These are phyloP conservation scores for Eulemur macaco DNA, from an alignment of 2,113 vertebrate species.

Conservation along the genomic window DNA sequence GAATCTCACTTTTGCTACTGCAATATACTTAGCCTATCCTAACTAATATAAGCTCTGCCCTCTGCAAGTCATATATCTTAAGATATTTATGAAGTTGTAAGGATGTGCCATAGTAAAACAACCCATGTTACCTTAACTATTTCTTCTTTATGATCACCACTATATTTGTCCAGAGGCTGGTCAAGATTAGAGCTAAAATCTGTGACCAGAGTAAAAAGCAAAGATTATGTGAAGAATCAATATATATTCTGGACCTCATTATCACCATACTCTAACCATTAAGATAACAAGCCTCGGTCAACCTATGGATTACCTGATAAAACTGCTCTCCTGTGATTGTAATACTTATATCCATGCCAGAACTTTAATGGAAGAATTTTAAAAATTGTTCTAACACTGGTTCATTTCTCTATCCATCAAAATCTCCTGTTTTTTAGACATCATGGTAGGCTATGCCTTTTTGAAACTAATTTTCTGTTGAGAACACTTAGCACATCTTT, in stretches of 20 bases:
- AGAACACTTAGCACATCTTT: slow-evolving; percentile 66
- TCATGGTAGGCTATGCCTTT: slow-evolving; percentile 49
- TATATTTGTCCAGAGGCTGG: background rate
- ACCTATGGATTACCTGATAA: background rate
- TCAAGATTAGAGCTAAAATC: slow-evolving; percentile 15
- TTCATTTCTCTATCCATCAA: slow-evolving; percentile 58
- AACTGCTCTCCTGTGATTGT: background rate
- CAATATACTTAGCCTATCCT: background rate
- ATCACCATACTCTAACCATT: background rate
- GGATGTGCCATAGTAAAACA: background rate
- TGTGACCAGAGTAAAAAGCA: background rate
- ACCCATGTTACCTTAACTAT: background rate
- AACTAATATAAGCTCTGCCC: background rate
- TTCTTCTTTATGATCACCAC: background rate
- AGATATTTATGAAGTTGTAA: background rate
- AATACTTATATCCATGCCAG: background rate
- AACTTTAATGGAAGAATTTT: slow-evolving; percentile 17
- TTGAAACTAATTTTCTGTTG: slow-evolving; percentile 16
- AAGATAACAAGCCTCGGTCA: background rate
- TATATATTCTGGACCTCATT: background rate
- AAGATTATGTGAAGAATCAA: background rate
- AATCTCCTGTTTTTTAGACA: slow-evolving; percentile 53
- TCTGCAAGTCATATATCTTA: background rate
- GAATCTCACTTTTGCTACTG: background rate
- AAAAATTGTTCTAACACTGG: slow-evolving; percentile 22